Evolutionary conservation across 2,797 vertebrate genomes (phyloP), one percentile per base, ranked within the genome.

Genomic region (Borostomias antarcticus): DNA sequence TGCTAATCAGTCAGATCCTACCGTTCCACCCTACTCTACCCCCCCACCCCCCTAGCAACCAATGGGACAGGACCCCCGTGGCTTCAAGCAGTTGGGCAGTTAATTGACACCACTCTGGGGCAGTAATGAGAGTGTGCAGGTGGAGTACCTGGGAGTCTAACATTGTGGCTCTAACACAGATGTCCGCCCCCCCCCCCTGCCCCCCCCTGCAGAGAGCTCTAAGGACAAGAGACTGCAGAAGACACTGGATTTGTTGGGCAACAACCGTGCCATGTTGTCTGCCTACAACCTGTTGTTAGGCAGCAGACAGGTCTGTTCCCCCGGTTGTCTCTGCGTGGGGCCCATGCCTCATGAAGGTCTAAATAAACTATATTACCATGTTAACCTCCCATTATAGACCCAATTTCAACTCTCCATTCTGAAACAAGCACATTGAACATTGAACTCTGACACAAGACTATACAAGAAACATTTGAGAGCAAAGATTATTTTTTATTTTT

Each of bases 131-230:
- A 84, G 85, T 85, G 90, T 94, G 90, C 93, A 94, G 94, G 94
- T 95, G 89, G 88, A 86, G 80, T 84, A 95, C 95, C 95, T 95
- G 95, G 91, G 87, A 89, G 88, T 89, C 86, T 83, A 87, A 85
- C 81, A 89, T 87, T 58, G 67, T 67, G 86, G 88, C 77, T 79
- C 85, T 73, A 8, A 88, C 93, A 91, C 95, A 98, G 94, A 95
- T 98, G 95, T 94, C 93, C 78, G 69, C 53, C 48, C 51, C 64
- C 70, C 21, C 63, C 74, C 56, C 64, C 74, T 86, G 84, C 66
- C 58, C 43, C 73, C 62, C 81, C 90, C 90, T 65, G 79, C 91
- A 82, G 89, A 78, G 86, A 79, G 57, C 75, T 72, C 78, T 92
- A 92, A 92, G 90, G 75, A 89, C 77, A 66, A 84, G 78, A 74